phyloP scores from a whole-genome alignment of 1,140 invertebrate species.

The Archivesica marissinica region DNA sequence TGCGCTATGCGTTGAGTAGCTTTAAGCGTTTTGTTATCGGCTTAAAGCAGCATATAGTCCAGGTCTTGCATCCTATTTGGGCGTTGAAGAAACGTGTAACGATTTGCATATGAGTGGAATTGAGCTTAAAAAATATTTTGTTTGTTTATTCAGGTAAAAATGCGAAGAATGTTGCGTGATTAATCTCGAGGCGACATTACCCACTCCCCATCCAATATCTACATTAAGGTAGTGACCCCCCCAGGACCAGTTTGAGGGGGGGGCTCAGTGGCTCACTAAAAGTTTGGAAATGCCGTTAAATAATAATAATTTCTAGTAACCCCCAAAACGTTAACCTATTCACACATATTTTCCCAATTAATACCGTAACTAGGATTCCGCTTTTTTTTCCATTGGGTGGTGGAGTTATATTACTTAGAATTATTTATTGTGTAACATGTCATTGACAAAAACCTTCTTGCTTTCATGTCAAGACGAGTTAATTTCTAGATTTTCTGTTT shows the following conservation, averaged over 20 bases:
- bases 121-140: slow-evolving; percentile 7
- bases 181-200: background rate
- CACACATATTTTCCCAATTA: slow-evolving; percentile 55
- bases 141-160: slow-evolving; percentile 59
- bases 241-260: background rate
- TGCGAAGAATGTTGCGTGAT: slow-evolving; percentile 10
- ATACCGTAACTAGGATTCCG: slow-evolving; percentile 50
- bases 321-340: slow-evolving; percentile 51
- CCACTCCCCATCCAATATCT: background rate
- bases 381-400: slow-evolving; percentile 48
- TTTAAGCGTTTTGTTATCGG: no score
- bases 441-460: slow-evolving; percentile 48
- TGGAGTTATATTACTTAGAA: slow-evolving; percentile 57
- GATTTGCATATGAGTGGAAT: background rate
- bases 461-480: slow-evolving; percentile 19
- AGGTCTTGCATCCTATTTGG: no score
- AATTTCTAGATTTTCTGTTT: slow-evolving; percentile 7
- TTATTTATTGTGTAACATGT: slow-evolving; percentile 58
- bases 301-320: slow-evolving; percentile 58
- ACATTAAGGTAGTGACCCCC: slow-evolving; percentile 53
- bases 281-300: slow-evolving; percentile 65
- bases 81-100: background rate
- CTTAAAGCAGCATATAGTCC: no score
- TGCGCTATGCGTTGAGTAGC: no score
- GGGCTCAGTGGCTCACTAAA: slow-evolving; percentile 52